A percentile compares a stretch with the other conserved stretches of the same genome.
These are phyloP conservation scores for Euschistus heros DNA, from an alignment of 1,140 invertebrate species.

Conservation along the genomic window DNA sequence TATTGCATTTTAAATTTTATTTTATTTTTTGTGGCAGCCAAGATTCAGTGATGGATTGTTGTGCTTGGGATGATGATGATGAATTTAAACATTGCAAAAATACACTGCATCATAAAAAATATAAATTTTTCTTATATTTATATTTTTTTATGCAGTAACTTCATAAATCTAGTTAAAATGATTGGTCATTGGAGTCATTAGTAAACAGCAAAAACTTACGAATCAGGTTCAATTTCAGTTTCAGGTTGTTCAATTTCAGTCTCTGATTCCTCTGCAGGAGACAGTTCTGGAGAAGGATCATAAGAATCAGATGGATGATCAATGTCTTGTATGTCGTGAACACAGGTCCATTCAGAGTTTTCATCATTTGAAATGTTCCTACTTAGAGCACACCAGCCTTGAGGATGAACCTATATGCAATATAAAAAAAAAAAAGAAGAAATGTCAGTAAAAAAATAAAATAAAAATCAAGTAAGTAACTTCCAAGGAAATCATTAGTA, in stretches of 20 bases:
- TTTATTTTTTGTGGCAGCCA: too few relatives aligned
- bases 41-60: too few relatives aligned
- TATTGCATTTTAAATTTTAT: too few relatives aligned
- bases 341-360: constrained; percentile 83
- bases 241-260: constrained; percentile 17
- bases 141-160: too few relatives aligned
- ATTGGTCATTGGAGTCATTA: too few relatives aligned
- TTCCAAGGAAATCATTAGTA: neutral
- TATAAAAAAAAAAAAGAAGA: constrained; percentile 3
- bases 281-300: constrained; percentile 22
- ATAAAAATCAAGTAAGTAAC: neutral
- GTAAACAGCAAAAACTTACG: neutral
- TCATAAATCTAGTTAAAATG: too few relatives aligned
- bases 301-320: constrained; percentile 29
- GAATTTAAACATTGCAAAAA: too few relatives aligned
- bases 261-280: constrained; percentile 21
- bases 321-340: constrained; percentile 81
- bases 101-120: too few relatives aligned
- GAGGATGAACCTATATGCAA: constrained; percentile 61
- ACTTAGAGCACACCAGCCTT: constrained; percentile 79
- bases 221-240: constrained; percentile 10
- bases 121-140: too few relatives aligned
- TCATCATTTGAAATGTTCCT: constrained; percentile 78
- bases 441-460: neutral
- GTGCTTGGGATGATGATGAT: too few relatives aligned